phyloP scores from a whole-genome alignment of 2,888 invertebrate species.

The Parapristionchus giblindavisi region DNA sequence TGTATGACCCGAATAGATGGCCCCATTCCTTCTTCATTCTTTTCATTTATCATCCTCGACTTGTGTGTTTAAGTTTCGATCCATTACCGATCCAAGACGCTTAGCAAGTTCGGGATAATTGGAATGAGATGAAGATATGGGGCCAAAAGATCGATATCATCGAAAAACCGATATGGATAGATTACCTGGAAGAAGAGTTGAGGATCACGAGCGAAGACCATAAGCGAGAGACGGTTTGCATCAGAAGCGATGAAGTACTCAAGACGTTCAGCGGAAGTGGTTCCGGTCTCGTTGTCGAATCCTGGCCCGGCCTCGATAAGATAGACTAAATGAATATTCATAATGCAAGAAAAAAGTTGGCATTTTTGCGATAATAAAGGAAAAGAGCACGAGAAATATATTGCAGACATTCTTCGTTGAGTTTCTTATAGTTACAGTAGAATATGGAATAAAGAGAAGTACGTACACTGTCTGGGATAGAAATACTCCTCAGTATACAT shows the following conservation, averaged over 20 bases:
- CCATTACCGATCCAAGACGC: background rate
- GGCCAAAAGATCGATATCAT: too few species aligned
- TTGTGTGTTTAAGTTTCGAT: constrained; percentile 1
- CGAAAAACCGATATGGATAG: background rate
- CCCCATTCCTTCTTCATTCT: constrained; percentile 25
- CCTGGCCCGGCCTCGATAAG: constrained; percentile 68
- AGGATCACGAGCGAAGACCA: constrained; percentile 69
- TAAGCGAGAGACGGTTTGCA: constrained; percentile 66
- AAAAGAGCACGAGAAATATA: background rate
- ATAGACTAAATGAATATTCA: constrained; percentile 64
- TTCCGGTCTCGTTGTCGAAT: constrained; percentile 64
- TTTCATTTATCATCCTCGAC: background rate
- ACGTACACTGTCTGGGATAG: constrained; percentile 69
- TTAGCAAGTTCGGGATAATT: background rate
- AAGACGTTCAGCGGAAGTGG: constrained; percentile 55
- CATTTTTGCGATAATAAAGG: background rate
- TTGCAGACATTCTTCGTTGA: background rate
- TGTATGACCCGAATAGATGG: constrained; percentile 37
- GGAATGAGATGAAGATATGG: background rate
- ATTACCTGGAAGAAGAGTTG: constrained; percentile 64
- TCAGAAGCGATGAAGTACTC: constrained; percentile 69
- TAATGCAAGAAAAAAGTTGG: background rate
- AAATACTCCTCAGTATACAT: constrained; percentile 71
- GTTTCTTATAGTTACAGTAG: background rate
- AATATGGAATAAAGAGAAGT: background rate